Conservation (phyloP, 2,888 invertebrate species). For the Rhagophthalmus giganteus region DNA sequence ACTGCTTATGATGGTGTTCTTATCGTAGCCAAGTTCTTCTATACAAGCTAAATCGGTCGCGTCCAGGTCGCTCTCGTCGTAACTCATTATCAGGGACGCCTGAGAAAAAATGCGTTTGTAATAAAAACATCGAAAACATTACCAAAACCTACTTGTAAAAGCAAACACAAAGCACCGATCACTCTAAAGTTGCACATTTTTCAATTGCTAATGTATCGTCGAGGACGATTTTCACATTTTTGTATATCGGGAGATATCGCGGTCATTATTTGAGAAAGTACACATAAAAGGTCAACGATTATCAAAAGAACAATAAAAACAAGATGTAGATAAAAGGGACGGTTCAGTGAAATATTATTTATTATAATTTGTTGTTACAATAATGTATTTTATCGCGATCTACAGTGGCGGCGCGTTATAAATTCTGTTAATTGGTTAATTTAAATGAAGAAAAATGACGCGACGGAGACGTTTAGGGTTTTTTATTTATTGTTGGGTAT, state of each 20-base stretch:
- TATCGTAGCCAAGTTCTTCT: constrained; percentile 6
- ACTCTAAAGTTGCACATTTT: background rate
- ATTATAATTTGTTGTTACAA: background rate
- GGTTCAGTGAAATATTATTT: background rate
- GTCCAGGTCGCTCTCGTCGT: constrained; percentile 5
- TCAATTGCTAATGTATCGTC: background rate
- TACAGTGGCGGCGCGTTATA: too few relatives aligned
- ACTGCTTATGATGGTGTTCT: constrained; percentile 4
- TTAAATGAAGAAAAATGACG: too few relatives aligned
- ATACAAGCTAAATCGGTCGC: constrained; percentile 10
- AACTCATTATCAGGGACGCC: background rate
- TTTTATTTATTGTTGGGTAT: background rate
- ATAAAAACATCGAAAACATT: background rate
- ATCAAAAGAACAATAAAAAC: too few relatives aligned
- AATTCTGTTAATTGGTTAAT: too few relatives aligned
- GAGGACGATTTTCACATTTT: too few relatives aligned
- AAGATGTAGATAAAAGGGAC: too few relatives aligned
- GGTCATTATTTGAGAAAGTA: background rate
- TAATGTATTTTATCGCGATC: background rate
- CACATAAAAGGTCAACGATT: background rate
- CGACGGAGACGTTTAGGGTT: too few relatives aligned
- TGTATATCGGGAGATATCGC: too few relatives aligned
- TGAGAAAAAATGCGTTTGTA: background rate
- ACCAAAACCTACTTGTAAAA: background rate
- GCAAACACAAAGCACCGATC: background rate